Evolutionary conservation across 37 sponge, comb jelly and placozoan genomes (phyloP), one percentile per base, ranked within the genome.

Genomic region (Ianthella basta): DNA sequence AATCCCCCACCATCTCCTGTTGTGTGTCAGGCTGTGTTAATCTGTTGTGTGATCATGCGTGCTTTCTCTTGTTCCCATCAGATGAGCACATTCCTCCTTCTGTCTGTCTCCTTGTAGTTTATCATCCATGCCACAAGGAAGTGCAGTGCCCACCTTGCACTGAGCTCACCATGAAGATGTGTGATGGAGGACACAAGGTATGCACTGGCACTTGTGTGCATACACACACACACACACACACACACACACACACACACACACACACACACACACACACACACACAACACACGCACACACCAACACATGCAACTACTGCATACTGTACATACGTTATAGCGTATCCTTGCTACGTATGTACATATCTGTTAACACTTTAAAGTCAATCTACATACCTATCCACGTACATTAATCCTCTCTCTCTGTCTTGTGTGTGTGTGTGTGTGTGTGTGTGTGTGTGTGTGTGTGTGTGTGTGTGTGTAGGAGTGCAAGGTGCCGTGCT

Each of bases 131-230:
- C 61, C 98, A 97, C 80, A 61, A 64, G 25, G 96, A 97, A 5
- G 90, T 87, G 27, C 44, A 64, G 30, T 97, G 98, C 54, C 98
- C 98, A 16, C 91, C 92, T 44, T 97, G 98, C 65, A 82, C 94
- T 40, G 81, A 80, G 35, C 90, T 95, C 36, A 86, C 82, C 13
- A 88, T 84, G 53, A 95, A 89, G 80, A 79, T 82, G 60, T 97
- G 98, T 60, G 93, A 92, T 92, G 96, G 98, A 72, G 98, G 87
- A 21, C 93, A 97, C 55, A 87, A 87, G 87, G 98, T 92, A 36
- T 56, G 84, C n/a, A 32, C 15, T n/a, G 57, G 24, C 29, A 14
- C 80, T 24, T 40, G 21, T 34, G 21, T 40, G 44, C 53, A 38
- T 20, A 21, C 78, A 14, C 78, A 21, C 78, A 35, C 37, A 14